Percentiles rank a stretch among this genome's conserved stretches.
These are phyloP conservation scores for Psilopogon haemacephalus DNA, from an alignment of 2,113 vertebrate genomes.

Conservation along the genomic window DNA sequence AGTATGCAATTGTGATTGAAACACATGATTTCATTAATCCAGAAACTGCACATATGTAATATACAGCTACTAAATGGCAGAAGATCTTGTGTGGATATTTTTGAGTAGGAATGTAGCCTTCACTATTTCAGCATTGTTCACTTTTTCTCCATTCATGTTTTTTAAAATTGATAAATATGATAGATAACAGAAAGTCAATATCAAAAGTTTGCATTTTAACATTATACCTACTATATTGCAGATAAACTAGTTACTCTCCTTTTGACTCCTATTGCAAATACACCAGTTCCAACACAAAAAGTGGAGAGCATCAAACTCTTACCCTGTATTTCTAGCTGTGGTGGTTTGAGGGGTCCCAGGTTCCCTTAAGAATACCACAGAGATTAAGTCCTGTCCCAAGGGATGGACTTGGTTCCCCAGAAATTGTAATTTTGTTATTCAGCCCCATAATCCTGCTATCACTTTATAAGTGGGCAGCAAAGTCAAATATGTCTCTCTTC, in stretches of 20 bases:
- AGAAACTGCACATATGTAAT: not conserved
- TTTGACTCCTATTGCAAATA: not conserved
- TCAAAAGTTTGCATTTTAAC: not conserved
- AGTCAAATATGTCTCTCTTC: too few relatives aligned
- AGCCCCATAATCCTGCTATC: too few relatives aligned
- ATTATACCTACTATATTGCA: not conserved
- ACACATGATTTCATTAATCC: not conserved
- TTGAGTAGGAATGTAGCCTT: rapidly evolving
- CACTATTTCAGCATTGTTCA: not conserved
- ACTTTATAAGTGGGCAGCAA: too few relatives aligned
- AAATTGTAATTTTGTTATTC: too few relatives aligned
- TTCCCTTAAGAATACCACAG: too few relatives aligned
- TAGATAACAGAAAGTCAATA: not conserved
- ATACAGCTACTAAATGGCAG: not conserved
- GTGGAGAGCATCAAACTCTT: not conserved
- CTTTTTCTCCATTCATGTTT: rapidly evolving
- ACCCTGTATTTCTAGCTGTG: not conserved
- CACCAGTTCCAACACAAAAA: not conserved
- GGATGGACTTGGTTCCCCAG: too few relatives aligned
- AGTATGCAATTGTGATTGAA: not conserved
- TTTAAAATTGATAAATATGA: not conserved
- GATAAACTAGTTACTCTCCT: not conserved
- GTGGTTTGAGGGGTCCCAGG: too few relatives aligned
- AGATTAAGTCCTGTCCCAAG: too few relatives aligned
- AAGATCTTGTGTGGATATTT: not conserved